Percentiles rank a stretch among this genome's conserved stretches.
Conservation (phyloP, 1,140 invertebrate species). For the Nymphalis io region DNA sequence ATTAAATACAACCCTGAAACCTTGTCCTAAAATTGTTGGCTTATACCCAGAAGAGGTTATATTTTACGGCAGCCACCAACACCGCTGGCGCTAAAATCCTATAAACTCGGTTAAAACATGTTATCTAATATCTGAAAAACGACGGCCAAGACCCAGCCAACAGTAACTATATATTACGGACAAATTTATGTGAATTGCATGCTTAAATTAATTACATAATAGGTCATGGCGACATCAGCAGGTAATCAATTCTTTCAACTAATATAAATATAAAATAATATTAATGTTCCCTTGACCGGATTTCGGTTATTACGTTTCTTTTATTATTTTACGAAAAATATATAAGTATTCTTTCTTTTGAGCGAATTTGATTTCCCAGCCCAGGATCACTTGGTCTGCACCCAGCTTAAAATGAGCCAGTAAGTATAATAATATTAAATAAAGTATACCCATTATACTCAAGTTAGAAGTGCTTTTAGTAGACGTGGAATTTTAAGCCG, state of each 20-base stretch:
- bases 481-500: too few relatives aligned
- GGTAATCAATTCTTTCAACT: not conserved
- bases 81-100: conserved; percentile 33
- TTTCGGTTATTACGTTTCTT: too few relatives aligned
- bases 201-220: not conserved
- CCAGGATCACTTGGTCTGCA: too few relatives aligned
- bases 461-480: too few relatives aligned
- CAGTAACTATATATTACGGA: not conserved
- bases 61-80: conserved; percentile 34
- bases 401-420: too few relatives aligned
- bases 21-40: conserved; percentile 32
- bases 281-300: too few relatives aligned
- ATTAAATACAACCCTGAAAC: not conserved
- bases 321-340: too few relatives aligned
- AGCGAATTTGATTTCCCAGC: too few relatives aligned
- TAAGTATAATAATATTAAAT: too few relatives aligned
- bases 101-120: conserved; percentile 25
- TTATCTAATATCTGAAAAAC: conserved; percentile 33
- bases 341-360: too few relatives aligned
- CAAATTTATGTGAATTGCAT: conserved; percentile 1
- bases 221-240: not conserved
- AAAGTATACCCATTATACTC: too few relatives aligned
- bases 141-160: conserved; percentile 2
- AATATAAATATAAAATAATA: too few relatives aligned
- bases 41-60: conserved; percentile 35